phyloP scores from a whole-genome alignment of 2,888 invertebrate genomes.

The Tinea pellionella region DNA sequence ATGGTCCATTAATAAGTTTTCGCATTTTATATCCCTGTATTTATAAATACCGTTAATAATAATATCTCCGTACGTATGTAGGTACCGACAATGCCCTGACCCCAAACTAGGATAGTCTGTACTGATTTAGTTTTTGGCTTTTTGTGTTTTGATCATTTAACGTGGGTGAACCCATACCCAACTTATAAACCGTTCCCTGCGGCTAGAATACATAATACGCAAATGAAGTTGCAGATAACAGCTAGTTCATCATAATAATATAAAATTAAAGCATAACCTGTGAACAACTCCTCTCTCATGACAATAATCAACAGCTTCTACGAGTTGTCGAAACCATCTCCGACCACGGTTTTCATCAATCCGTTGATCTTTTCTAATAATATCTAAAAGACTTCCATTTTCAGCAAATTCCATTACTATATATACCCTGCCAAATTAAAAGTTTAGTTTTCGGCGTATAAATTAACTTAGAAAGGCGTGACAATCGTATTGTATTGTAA shows the following conservation, averaged over 20 bases:
- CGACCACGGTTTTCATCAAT: constrained; percentile 77
- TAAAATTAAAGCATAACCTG: constrained; percentile 57
- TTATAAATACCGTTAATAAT: neutral
- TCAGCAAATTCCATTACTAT: constrained; percentile 88
- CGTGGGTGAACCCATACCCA: too few species aligned
- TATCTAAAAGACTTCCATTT: constrained; percentile 82
- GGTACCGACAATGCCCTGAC: too few species aligned
- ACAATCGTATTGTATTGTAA: neutral
- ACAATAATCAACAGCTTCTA: constrained; percentile 82
- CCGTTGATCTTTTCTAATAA: constrained; percentile 77
- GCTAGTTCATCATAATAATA: neutral
- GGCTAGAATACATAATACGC: too few species aligned
- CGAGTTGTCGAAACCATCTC: constrained; percentile 78
- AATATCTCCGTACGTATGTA: too few species aligned
- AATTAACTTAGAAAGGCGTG: too few species aligned
- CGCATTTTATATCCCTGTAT: constrained; percentile 83
- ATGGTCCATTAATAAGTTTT: constrained; percentile 81
- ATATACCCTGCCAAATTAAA: constrained; percentile 71
- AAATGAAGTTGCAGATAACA: too few species aligned
- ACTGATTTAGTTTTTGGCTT: too few species aligned
- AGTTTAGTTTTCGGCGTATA: neutral
- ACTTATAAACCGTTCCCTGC: too few species aligned
- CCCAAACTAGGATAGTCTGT: too few species aligned
- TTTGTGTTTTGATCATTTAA: too few species aligned
- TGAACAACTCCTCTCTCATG: constrained; percentile 84